Conservation (phyloP, 2,888 invertebrate species). For the Tanytarsus gracilentus region DNA sequence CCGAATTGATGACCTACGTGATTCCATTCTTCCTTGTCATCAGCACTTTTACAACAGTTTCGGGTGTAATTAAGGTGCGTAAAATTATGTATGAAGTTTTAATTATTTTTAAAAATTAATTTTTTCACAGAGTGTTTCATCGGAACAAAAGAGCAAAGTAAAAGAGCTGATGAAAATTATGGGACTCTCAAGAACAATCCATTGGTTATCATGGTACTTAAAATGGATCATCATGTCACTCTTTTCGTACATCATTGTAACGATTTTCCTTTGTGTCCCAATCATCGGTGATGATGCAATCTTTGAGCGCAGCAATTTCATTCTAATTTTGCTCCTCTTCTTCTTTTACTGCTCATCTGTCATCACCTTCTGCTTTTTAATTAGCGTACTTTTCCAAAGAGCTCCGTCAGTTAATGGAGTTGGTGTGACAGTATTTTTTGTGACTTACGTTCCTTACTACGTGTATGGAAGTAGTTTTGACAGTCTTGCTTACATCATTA, state of each 20-base stretch:
- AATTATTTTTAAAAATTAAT: conserved; percentile 36
- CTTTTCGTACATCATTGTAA: conserved; percentile 50
- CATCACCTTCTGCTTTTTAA: conserved; percentile 62
- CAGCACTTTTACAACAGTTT: conserved; percentile 29
- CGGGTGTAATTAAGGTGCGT: background rate
- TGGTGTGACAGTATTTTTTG: conserved; percentile 35
- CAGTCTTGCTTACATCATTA: background rate
- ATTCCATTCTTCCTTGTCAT: conserved; percentile 37
- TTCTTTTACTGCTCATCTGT: conserved; percentile 56
- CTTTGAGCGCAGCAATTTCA: conserved; percentile 54
- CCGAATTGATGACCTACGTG: conserved; percentile 36
- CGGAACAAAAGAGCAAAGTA: conserved; percentile 53
- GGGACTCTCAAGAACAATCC: conserved; percentile 63
- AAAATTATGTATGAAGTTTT: background rate
- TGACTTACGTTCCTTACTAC: conserved; percentile 5
- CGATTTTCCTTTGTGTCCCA: conserved; percentile 51
- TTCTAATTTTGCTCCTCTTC: conserved; percentile 57
- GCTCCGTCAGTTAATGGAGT: conserved; percentile 63
- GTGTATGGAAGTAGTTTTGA: background rate
- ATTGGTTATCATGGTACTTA: conserved; percentile 80
- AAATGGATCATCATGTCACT: conserved; percentile 62
- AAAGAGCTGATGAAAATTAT: conserved; percentile 90
- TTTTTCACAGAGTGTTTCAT: conserved; percentile 39
- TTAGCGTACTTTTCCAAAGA: conserved; percentile 65
- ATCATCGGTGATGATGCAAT: conserved; percentile 47